These are phyloP conservation scores for Amblyopsis rosae DNA, from an alignment of 2,113 vertebrate species.

Conservation along the genomic window DNA sequence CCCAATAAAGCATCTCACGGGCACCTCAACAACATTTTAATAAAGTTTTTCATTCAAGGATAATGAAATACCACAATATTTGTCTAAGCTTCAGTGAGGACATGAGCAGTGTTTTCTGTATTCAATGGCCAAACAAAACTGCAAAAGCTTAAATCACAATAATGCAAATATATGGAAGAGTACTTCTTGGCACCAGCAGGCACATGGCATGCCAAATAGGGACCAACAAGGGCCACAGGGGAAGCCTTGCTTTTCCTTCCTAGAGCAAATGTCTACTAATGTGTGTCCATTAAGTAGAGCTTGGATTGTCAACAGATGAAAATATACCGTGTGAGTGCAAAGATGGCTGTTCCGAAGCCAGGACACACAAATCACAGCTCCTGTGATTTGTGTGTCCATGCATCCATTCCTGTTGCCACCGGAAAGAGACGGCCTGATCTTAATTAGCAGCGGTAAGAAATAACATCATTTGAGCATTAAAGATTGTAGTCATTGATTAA, in stretches of 20 bases:
- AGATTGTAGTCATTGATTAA: slow-evolving; percentile 48
- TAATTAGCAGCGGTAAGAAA: slow-evolving; percentile 86
- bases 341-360: slow-evolving; percentile 75
- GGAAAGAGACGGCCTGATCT: slow-evolving; percentile 76
- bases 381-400: slow-evolving; percentile 79
- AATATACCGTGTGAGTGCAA: slow-evolving; percentile 80
- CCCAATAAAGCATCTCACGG: slow-evolving; percentile 43
- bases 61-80: slow-evolving; percentile 62
- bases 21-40: slow-evolving; percentile 32
- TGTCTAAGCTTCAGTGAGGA: slow-evolving; percentile 67
- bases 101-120: slow-evolving; percentile 67
- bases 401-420: slow-evolving; percentile 70
- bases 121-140: slow-evolving; percentile 76
- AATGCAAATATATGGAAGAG: slow-evolving; percentile 75
- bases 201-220: slow-evolving; percentile 54
- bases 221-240: slow-evolving; percentile 61
- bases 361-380: slow-evolving; percentile 83
- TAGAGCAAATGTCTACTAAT: slow-evolving; percentile 74
- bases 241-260: slow-evolving; percentile 66
- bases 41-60: slow-evolving; percentile 42
- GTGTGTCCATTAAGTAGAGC: slow-evolving; percentile 79
- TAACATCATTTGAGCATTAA: slow-evolving; percentile 83
- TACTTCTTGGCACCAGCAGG: slow-evolving; percentile 64
- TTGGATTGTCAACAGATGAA: slow-evolving; percentile 81
- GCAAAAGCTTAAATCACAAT: slow-evolving; percentile 75